Conservation (phyloP, 23 tunicate genomes). For the Halocynthia aurantium region DNA sequence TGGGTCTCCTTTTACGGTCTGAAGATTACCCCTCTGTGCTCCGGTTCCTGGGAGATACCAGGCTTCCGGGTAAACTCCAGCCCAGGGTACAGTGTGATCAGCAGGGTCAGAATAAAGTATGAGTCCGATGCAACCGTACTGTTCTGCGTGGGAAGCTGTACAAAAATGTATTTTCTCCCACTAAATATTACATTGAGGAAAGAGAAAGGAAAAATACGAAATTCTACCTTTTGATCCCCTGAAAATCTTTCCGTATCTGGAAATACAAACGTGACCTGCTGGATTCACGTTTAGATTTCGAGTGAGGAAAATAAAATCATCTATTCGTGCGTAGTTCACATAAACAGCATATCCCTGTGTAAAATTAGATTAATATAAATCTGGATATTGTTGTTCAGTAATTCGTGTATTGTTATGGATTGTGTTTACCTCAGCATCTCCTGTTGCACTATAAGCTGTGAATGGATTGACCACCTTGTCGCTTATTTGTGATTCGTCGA, state of each 20-base stretch:
- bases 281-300: constrained; percentile 34
- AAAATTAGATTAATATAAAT: not conserved
- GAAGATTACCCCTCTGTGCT: constrained; percentile 29
- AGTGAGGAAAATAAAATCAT: constrained; percentile 62
- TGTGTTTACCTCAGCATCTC: constrained; percentile 26
- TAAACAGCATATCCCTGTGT: constrained; percentile 59
- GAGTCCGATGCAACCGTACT: constrained; percentile 35
- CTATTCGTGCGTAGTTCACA: constrained; percentile 69
- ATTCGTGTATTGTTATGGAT: not conserved
- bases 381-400: not conserved
- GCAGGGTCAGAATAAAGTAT: constrained; percentile 36
- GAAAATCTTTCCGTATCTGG: constrained; percentile 77
- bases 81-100: constrained; percentile 36
- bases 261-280: constrained; percentile 59
- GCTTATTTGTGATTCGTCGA: constrained; percentile 43
- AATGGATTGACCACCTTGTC: constrained; percentile 70
- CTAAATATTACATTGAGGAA: not conserved
- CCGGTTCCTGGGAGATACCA: constrained; percentile 40
- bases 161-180: not conserved
- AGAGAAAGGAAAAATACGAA: not conserved
- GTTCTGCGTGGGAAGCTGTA: constrained; percentile 26
- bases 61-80: constrained; percentile 28
- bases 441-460: constrained; percentile 46
- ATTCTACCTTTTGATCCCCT: constrained; percentile 69
- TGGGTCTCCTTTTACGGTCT: constrained; percentile 24